Conservation (phyloP, 2,797 vertebrate species). For the Rhinatrema bivittatum region DNA sequence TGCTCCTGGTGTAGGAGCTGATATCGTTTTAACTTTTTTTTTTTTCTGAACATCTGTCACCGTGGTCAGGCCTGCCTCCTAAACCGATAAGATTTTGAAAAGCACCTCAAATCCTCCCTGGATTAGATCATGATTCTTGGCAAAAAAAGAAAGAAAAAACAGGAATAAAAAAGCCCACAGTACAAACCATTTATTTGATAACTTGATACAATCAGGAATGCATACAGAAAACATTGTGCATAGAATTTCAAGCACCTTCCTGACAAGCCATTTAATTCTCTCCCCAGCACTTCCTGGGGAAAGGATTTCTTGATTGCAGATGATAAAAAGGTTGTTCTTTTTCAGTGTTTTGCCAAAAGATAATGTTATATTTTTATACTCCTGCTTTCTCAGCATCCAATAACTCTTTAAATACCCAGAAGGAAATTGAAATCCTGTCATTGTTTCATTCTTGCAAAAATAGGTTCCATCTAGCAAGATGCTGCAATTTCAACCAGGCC, state of each 20-base stretch:
- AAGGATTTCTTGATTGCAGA: not conserved
- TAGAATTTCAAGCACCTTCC: slow-evolving; percentile 3
- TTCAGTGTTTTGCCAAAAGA: slow-evolving; percentile 18
- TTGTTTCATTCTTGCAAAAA: not conserved
- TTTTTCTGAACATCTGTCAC: too few species aligned
- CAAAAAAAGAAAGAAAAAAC: too few species aligned
- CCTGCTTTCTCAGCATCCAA: not conserved
- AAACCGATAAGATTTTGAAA: slow-evolving; percentile 7
- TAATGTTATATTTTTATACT: slow-evolving; percentile 17
- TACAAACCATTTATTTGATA: not conserved
- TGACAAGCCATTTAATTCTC: not conserved
- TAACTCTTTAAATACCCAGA: slow-evolving; percentile 14
- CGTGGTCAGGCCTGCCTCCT: not conserved
- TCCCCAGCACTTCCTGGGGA: slow-evolving; percentile 2
- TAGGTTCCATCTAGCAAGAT: not conserved
- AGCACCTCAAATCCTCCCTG: not conserved
- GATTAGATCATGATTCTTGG: slow-evolving; percentile 1
- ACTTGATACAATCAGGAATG: slow-evolving; percentile 9
- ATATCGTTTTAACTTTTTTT: too few species aligned
- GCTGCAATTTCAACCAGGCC: too few species aligned
- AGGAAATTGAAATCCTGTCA: slow-evolving; percentile 7
- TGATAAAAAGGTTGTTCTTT: slow-evolving; percentile 18
- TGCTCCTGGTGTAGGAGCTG: too few species aligned
- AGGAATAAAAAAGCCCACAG: too few species aligned
- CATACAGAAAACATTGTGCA: not conserved